These are phyloP conservation scores for Hucho hucho DNA, from an alignment of 2,113 vertebrate species.

Conservation along the genomic window DNA sequence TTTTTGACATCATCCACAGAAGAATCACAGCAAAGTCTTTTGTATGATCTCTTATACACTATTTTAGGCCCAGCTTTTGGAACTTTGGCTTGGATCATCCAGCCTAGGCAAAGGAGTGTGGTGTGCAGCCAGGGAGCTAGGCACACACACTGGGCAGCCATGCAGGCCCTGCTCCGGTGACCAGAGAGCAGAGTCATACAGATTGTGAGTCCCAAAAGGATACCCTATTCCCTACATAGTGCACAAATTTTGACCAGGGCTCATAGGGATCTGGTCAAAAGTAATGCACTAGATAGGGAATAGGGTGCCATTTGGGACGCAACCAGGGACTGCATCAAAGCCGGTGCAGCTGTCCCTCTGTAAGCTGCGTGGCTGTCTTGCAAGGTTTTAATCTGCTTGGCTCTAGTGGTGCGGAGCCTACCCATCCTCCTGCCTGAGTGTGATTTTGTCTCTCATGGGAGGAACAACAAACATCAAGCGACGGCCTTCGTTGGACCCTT, in stretches of 20 bases:
- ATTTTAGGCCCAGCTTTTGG: no score
- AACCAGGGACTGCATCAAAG: conserved; percentile 23
- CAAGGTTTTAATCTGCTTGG: conserved; percentile 22
- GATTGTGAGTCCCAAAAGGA: no score
- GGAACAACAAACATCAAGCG: no score
- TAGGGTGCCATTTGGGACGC: background rate
- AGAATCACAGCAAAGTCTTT: no score
- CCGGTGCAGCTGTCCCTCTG: conserved; percentile 23
- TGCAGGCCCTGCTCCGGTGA: background rate
- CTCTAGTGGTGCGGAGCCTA: background rate
- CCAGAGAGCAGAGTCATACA: no score
- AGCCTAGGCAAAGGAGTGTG: background rate
- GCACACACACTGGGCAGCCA: conserved; percentile 35
- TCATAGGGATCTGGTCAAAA: no score
- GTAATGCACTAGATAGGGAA: no score
- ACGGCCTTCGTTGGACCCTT: background rate
- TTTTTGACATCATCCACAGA: no score
- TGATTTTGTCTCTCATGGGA: conserved; percentile 8
- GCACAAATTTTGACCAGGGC: no score
- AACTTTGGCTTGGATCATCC: no score
- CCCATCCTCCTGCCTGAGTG: conserved; percentile 19
- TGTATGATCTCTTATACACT: no score
- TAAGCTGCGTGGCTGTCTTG: conserved; percentile 40
- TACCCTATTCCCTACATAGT: no score
- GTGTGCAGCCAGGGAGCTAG: conserved; percentile 25